Evolutionary conservation across 2,113 vertebrate species (phyloP).

Genomic region (Amblyopsis rosae): DNA sequence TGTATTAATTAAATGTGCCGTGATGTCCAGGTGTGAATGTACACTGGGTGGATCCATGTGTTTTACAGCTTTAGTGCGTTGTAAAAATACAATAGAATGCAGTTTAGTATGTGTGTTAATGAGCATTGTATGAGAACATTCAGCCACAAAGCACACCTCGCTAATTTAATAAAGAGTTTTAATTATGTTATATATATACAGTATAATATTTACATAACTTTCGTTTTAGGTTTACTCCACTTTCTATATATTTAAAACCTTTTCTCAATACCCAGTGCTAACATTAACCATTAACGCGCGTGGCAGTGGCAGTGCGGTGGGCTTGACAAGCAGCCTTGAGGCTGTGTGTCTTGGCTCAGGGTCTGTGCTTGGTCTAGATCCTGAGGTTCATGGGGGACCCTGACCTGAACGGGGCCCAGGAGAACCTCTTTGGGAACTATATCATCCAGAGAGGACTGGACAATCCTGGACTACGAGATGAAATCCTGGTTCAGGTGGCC

Average conservation of each 20-base stretch:
- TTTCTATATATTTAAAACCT: too few species aligned
- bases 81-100: not conserved
- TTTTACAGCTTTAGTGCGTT: too few species aligned
- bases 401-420: constrained; percentile 83
- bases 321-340: not conserved
- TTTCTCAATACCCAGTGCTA: not conserved
- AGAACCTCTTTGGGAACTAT: constrained; percentile 93
- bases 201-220: too few species aligned
- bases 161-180: too few species aligned
- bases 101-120: not conserved
- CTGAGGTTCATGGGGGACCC: constrained; percentile 97
- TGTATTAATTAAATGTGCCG: too few species aligned
- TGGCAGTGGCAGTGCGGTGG: not conserved
- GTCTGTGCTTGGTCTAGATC: constrained; percentile 71
- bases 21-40: too few species aligned
- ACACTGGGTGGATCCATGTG: too few species aligned
- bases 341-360: not conserved
- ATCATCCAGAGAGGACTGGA: constrained; percentile 90
- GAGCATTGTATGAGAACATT: not conserved
- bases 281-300: not conserved
- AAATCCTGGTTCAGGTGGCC: constrained; percentile 89
- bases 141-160: too few species aligned
- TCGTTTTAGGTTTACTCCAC: too few species aligned
- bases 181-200: too few species aligned
- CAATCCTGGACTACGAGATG: constrained; percentile 82